Evolutionary conservation across 2,888 invertebrate species (phyloP).

Genomic region (Drosophila koepferae): DNA sequence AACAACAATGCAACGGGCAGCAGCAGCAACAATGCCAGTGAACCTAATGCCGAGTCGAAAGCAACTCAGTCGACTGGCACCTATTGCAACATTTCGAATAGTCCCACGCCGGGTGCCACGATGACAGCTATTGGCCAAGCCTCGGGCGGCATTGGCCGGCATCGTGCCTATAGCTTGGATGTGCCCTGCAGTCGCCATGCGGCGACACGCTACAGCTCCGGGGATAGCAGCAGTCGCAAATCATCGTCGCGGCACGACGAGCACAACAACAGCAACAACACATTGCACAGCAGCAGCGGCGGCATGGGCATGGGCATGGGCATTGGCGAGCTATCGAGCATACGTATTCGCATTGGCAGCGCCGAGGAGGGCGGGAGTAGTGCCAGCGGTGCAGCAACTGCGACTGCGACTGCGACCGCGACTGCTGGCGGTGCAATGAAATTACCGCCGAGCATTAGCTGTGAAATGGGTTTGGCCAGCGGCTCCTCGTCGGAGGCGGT

Average conservation of each 20-base stretch:
- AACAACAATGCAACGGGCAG: conserved; percentile 50
- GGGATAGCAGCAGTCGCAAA: conserved; percentile 84
- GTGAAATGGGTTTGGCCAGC: conserved; percentile 81
- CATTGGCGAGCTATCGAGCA: conserved; percentile 6
- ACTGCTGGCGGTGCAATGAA: conserved; percentile 54
- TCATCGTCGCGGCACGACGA: conserved; percentile 83
- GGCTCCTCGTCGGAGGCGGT: conserved; percentile 79
- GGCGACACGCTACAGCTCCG: conserved; percentile 82
- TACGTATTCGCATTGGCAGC: conserved; percentile 61
- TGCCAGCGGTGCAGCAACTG: conserved; percentile 38
- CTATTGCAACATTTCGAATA: conserved; percentile 84
- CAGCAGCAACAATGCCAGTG: background rate
- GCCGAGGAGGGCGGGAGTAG: conserved; percentile 68
- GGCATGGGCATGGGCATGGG: conserved; percentile 10
- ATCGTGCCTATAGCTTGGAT: conserved; percentile 85
- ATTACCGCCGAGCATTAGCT: conserved; percentile 75
- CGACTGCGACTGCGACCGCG: conserved; percentile 63
- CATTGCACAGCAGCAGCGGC: conserved; percentile 83
- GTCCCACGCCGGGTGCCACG: conserved; percentile 66
- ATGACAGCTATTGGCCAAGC: conserved; percentile 22
- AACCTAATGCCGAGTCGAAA: conserved; percentile 5
- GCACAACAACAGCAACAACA: conserved; percentile 84
- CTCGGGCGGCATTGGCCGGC: conserved; percentile 41
- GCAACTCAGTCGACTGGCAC: conserved; percentile 10
- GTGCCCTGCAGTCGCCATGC: conserved; percentile 81